These are phyloP conservation scores for Ennomos fuscantarius DNA, from an alignment of 2,888 invertebrate species.

Conservation along the genomic window DNA sequence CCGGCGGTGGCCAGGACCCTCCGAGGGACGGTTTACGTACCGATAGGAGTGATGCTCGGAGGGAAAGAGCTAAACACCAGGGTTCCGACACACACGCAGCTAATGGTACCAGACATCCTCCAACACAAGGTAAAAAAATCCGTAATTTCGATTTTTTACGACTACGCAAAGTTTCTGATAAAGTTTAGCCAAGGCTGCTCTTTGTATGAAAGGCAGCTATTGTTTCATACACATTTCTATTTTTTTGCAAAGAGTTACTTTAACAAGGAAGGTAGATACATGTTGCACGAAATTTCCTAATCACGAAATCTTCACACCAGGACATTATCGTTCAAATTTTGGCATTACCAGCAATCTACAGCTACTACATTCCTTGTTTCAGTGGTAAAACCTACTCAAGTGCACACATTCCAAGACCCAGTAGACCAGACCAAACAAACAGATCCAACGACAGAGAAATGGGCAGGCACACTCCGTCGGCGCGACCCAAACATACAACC, in stretches of 20 bases:
- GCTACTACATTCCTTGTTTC: constrained; percentile 42
- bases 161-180: neutral
- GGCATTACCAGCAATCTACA: constrained; percentile 18
- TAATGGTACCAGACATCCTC: constrained; percentile 74
- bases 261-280: constrained; percentile 23
- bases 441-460: constrained; percentile 85
- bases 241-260: neutral
- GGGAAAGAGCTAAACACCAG: constrained; percentile 54
- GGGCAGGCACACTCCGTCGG: constrained; percentile 88
- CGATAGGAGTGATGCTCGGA: constrained; percentile 59
- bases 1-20: constrained; percentile 49
- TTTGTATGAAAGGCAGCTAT: too few relatives aligned
- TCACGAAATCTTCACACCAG: neutral
- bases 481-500: constrained; percentile 88
- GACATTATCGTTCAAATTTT: neutral
- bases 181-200: too few relatives aligned
- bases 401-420: constrained; percentile 58
- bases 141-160: neutral
- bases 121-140: constrained; percentile 67
- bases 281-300: constrained; percentile 5
- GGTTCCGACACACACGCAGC: constrained; percentile 57
- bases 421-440: constrained; percentile 63
- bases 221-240: too few relatives aligned
- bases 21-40: constrained; percentile 67
- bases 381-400: constrained; percentile 76